phyloP scores from a whole-genome alignment of 2,888 invertebrate genomes.

The Eustalomyia histrio region DNA sequence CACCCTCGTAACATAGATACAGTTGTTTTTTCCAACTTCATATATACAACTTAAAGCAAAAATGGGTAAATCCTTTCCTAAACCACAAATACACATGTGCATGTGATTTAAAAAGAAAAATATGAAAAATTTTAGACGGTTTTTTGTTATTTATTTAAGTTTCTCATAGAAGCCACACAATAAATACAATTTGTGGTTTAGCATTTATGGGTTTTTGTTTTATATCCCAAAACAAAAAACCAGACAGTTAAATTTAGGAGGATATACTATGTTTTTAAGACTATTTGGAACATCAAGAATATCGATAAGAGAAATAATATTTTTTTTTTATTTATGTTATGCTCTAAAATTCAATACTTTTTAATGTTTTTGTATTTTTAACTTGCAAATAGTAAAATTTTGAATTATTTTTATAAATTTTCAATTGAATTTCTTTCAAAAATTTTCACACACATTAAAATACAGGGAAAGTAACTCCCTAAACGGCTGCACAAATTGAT shows the following conservation, averaged over 20 bases:
- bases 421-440: no score
- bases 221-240: background rate
- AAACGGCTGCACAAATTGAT: no score
- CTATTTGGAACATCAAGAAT: background rate
- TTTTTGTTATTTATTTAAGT: conserved; percentile 22
- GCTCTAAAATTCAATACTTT: no score
- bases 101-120: conserved; percentile 19
- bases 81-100: conserved; percentile 53
- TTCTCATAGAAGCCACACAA: conserved; percentile 52
- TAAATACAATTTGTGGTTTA: conserved; percentile 46
- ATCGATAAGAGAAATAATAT: no score
- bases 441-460: no score
- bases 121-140: conserved; percentile 3
- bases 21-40: conserved; percentile 3
- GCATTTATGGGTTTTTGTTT: background rate
- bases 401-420: no score
- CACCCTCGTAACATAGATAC: conserved; percentile 22
- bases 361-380: no score
- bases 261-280: background rate
- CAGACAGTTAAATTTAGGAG: background rate
- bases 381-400: no score
- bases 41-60: conserved; percentile 17
- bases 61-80: conserved; percentile 43
- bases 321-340: no score
- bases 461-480: no score